Evolutionary conservation across 1,140 invertebrate genomes (phyloP).

Genomic region (Dendrolimus kikuchii): DNA sequence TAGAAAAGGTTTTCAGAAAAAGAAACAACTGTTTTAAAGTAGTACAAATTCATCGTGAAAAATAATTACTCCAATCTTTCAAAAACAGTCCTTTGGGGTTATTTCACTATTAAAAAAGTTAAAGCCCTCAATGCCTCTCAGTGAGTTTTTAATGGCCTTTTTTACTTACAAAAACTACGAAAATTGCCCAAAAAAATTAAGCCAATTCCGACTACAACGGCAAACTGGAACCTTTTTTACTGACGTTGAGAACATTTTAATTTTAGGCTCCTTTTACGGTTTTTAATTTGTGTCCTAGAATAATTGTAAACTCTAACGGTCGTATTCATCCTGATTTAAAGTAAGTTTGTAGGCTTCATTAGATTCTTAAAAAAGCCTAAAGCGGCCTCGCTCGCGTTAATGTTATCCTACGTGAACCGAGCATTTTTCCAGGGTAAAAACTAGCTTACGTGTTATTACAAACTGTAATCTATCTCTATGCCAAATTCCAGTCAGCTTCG

Average conservation of each 20-base stretch:
- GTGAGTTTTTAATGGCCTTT: slow-evolving; percentile 3
- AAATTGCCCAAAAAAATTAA: slow-evolving; percentile 15
- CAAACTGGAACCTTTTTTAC: slow-evolving; percentile 14
- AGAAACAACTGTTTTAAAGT: too few species aligned
- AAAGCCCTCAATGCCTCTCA: slow-evolving; percentile 12
- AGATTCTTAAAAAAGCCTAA: too few species aligned
- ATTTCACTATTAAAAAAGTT: slow-evolving; percentile 12
- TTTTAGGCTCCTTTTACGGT: slow-evolving; percentile 4
- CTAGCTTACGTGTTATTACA: too few species aligned
- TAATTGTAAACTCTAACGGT: too few species aligned
- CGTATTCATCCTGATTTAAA: too few species aligned
- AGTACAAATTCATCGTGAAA: not conserved
- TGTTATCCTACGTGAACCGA: too few species aligned
- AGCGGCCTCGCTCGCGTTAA: too few species aligned
- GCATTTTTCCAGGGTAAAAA: too few species aligned
- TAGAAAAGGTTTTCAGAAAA: too few species aligned
- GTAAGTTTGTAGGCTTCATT: too few species aligned
- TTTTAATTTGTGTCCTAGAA: slow-evolving; percentile 3
- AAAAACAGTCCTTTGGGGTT: slow-evolving; percentile 6
- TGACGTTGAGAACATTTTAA: slow-evolving; percentile 5
- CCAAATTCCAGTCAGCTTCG: too few species aligned
- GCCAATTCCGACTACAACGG: slow-evolving; percentile 6
- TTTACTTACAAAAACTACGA: slow-evolving; percentile 16
- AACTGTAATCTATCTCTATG: too few species aligned
- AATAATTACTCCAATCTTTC: not conserved